phyloP scores from a whole-genome alignment of 1,140 invertebrate species.

The Drosophila bocqueti region DNA sequence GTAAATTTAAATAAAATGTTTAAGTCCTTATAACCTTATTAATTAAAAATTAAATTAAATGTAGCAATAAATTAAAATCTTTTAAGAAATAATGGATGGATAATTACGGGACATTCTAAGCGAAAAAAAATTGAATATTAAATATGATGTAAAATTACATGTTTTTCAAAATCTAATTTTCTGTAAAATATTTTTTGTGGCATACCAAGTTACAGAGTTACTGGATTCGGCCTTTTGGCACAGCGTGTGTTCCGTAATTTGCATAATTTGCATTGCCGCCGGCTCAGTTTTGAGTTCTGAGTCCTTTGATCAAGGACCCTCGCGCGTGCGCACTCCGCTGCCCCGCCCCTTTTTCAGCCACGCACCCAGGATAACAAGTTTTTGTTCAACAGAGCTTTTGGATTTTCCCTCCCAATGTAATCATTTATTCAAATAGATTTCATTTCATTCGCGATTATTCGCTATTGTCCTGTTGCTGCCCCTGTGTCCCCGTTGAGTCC shows the following conservation, averaged over 20 bases:
- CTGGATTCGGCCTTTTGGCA: constrained; percentile 18
- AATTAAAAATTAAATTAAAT: too few species aligned
- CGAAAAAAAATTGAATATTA: too few species aligned
- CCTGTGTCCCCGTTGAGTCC: constrained; percentile 18
- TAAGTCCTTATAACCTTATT: too few species aligned
- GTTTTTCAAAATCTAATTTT: neutral
- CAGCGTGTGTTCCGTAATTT: constrained; percentile 38
- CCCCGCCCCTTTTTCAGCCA: neutral
- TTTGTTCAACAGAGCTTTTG: constrained; percentile 18
- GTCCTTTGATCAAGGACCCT: constrained; percentile 71
- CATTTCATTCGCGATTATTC: constrained; percentile 63
- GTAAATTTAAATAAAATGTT: constrained; percentile 7
- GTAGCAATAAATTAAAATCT: too few species aligned
- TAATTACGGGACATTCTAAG: too few species aligned
- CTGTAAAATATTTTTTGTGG: too few species aligned
- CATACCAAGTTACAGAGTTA: neutral
- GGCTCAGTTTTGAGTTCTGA: constrained; percentile 22
- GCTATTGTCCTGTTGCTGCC: constrained; percentile 31
- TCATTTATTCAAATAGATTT: constrained; percentile 81
- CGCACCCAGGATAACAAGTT: constrained; percentile 56
- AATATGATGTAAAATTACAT: neutral
- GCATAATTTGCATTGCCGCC: constrained; percentile 51
- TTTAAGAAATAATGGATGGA: too few species aligned
- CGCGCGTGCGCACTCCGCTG: constrained; percentile 57
- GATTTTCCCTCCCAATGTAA: constrained; percentile 42